These are phyloP conservation scores for Caenorhabditis drosophilae DNA, from an alignment of 2,888 invertebrate genomes.

Conservation along the genomic window DNA sequence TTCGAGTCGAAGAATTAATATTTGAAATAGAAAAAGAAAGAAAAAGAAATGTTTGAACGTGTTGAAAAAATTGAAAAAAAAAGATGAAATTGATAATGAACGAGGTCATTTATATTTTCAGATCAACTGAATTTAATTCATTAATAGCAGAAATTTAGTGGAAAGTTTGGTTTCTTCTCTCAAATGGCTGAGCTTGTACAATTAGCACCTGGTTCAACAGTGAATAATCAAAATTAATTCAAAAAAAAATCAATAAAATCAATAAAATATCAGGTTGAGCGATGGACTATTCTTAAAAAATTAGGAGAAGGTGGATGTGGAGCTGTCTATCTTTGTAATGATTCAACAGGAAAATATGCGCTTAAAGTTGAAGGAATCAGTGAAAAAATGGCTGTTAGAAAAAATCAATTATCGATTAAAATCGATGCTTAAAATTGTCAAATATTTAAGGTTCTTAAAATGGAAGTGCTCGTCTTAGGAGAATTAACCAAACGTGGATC, in stretches of 20 bases:
- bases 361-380: slow-evolving; percentile 59
- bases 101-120: not conserved
- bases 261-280: slow-evolving; percentile 49
- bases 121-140: not conserved
- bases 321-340: slow-evolving; percentile 56
- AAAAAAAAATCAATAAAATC: not conserved
- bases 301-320: slow-evolving; percentile 64
- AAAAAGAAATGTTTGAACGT: not conserved
- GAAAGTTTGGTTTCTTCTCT: slow-evolving; percentile 4
- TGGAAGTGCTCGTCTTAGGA: slow-evolving; percentile 65
- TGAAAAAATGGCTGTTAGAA: slow-evolving; percentile 56
- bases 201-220: slow-evolving; percentile 47
- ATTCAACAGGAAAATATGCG: slow-evolving; percentile 60
- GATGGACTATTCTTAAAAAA: slow-evolving; percentile 63
- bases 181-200: slow-evolving; percentile 55
- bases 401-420: not conserved
- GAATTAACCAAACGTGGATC: slow-evolving; percentile 60
- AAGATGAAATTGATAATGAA: not conserved
- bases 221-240: not conserved
- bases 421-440: too few relatives aligned
- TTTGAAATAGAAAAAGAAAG: too few relatives aligned
- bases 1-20: too few relatives aligned
- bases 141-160: not conserved
- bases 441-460: slow-evolving; percentile 62
- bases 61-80: not conserved